Conservation (phyloP, 2,888 invertebrate species). For the Lottia scabra region DNA sequence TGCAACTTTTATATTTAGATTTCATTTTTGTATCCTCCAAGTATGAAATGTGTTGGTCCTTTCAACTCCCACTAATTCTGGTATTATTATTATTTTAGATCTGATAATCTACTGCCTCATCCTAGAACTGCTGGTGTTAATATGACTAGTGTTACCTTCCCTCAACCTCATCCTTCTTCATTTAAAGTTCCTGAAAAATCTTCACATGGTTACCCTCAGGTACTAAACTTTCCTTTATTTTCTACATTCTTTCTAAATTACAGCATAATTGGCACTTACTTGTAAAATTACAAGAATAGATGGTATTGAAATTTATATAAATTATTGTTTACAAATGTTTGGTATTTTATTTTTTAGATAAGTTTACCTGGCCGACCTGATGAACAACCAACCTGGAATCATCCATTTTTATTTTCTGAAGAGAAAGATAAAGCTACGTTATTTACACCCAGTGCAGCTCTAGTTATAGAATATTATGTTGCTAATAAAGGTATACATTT, state of each 20-base stretch:
- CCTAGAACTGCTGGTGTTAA: slow-evolving; percentile 55
- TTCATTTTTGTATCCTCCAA: no score
- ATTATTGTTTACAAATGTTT: no score
- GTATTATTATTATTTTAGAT: slow-evolving; percentile 34
- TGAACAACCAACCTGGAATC: slow-evolving; percentile 62
- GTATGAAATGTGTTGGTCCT: no score
- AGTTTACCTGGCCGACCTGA: slow-evolving; percentile 60
- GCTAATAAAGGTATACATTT: slow-evolving; percentile 41
- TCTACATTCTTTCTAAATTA: no score
- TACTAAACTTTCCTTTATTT: slow-evolving; percentile 14
- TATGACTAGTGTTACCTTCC: slow-evolving; percentile 59
- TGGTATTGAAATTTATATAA: no score
- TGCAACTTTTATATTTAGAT: no score
- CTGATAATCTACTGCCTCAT: slow-evolving; percentile 44
- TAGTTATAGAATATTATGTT: slow-evolving; percentile 62
- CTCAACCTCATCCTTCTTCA: slow-evolving; percentile 57
- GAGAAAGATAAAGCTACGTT: slow-evolving; percentile 61
- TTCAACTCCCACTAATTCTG: no score
- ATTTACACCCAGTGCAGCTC: slow-evolving; percentile 63
- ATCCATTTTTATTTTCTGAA: slow-evolving; percentile 61
- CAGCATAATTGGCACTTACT: no score
- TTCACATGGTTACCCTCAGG: slow-evolving; percentile 62
- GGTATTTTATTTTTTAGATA: slow-evolving; percentile 44
- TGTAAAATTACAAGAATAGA: no score
- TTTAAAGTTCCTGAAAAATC: slow-evolving; percentile 51